Percentiles rank a stretch among this genome's conserved stretches.
phyloP scores from a whole-genome alignment of 2,113 vertebrate species.

The Hippopotamus amphibius region DNA sequence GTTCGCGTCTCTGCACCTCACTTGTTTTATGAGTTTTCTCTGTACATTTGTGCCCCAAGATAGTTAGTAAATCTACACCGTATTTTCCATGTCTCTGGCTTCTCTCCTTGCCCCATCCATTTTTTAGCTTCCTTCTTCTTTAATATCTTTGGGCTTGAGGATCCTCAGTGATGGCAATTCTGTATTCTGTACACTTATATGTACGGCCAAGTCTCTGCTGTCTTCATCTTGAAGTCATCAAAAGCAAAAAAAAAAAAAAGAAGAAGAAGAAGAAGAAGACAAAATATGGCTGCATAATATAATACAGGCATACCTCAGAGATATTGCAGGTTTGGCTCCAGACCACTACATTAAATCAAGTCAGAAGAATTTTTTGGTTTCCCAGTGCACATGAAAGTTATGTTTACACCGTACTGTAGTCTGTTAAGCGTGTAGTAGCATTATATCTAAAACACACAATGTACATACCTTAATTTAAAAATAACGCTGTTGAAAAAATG shows the following conservation, averaged over 20 bases:
- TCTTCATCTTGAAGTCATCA: not conserved
- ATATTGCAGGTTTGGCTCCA: not conserved
- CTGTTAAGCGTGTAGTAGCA: not conserved
- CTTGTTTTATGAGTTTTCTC: constrained; percentile 5
- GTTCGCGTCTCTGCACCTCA: not conserved
- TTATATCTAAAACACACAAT: not conserved
- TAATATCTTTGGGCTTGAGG: constrained; percentile 1
- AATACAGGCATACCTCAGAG: not conserved
- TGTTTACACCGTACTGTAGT: not conserved
- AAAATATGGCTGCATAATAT: not conserved
- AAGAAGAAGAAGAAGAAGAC: not conserved
- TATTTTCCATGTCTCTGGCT: not conserved
- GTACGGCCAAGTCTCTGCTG: not conserved
- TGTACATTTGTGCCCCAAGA: not conserved
- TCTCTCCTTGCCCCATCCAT: not conserved
- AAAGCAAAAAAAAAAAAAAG: not conserved
- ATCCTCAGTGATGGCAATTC: not conserved
- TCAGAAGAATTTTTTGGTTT: not conserved
- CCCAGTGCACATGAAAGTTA: not conserved
- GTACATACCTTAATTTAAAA: not conserved
- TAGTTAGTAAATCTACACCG: not conserved
- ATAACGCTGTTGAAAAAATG: not conserved
- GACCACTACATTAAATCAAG: not conserved
- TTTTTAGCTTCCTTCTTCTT: constrained; percentile 6
- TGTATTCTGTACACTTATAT: not conserved